These are phyloP conservation scores for Rhyacichthys aspro DNA, from an alignment of 2,797 vertebrate species.

Conservation along the genomic window DNA sequence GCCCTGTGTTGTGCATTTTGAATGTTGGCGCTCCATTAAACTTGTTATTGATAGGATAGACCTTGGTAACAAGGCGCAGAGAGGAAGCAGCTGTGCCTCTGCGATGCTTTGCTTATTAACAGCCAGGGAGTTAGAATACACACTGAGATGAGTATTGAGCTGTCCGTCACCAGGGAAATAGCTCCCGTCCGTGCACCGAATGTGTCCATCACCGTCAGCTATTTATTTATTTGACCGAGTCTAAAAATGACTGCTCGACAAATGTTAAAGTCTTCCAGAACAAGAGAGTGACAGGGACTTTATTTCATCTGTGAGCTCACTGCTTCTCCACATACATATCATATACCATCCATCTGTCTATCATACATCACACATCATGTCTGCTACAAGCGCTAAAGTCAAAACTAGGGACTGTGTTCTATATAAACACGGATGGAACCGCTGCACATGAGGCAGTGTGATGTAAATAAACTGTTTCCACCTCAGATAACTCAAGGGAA, in stretches of 20 bases:
- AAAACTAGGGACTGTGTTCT: too few relatives aligned
- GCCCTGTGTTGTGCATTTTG: constrained; percentile 27
- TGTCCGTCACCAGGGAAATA: constrained; percentile 61
- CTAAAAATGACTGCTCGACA: constrained; percentile 17
- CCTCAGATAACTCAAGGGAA: too few relatives aligned
- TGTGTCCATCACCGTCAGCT: constrained; percentile 6
- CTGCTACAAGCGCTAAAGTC: too few relatives aligned
- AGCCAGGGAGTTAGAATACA: constrained; percentile 60
- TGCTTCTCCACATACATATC: constrained; percentile 3
- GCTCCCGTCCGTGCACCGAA: constrained; percentile 35
- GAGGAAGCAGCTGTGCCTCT: constrained; percentile 65
- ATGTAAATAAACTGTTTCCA: too few relatives aligned
- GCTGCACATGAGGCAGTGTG: too few relatives aligned
- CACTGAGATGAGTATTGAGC: constrained; percentile 62
- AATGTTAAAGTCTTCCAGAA: constrained; percentile 24
- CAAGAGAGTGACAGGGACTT: constrained; percentile 5
- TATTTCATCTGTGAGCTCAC: neutral
- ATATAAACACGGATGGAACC: too few relatives aligned
- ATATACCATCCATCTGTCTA: constrained; percentile 19
- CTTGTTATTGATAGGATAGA: constrained; percentile 52
- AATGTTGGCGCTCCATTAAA: constrained; percentile 47
- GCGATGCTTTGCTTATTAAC: constrained; percentile 69
- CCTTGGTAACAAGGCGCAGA: constrained; percentile 61
- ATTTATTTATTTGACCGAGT: constrained; percentile 35
- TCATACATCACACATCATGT: neutral